Base-by-base conservation (phyloP, 2,113 vertebrate genomes). In the Alexandromys fortis region DNA sequence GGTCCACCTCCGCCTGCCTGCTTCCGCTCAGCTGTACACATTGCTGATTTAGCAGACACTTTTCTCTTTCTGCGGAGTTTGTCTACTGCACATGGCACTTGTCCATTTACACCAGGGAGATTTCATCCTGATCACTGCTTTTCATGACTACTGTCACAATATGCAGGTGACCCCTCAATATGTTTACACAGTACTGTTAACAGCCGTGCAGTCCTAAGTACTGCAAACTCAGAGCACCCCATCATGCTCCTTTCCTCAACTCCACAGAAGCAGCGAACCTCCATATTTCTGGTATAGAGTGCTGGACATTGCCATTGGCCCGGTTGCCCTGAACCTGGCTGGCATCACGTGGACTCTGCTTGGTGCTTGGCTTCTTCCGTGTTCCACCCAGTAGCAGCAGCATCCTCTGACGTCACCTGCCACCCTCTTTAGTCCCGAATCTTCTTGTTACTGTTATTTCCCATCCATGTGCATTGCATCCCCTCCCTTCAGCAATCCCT, bases 401-500 rank as follows among this genome's bases (percentile, higher is more conserved):
- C n/a, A 45, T 24, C 78, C 33, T 94, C 38, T 73, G 24, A 67
- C 3, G 7, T 35, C 63, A 55, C n/a, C 42, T 13, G 19, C 35
- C 72, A 47, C 81, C 24, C 77, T 52, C 30, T 55, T 68, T 49
- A 72, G 79, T 26, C 22, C 58, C 49, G 9, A 33, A 3, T n/a
- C 52, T 45, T 47, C 52, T 45, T 49, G 26, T 65, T 77, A 47
- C 65, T 58, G 58, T 58, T 79, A 58, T 45, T 58, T 86, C 79
- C 91, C 28, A 72, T 49, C 47, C 47, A 13, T 16, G 45, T 35
- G 35, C 28, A 2, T 33, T 7, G 4, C 14, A 0, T 47, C 9
- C 58, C 45, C 12, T 17, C 24, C 38, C 1, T 0, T 24, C 11
- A 2, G 5, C 1, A 2, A 35, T 42, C 22, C 73, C 65, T 19